Evolutionary conservation across 2,888 invertebrate species (phyloP).

Genomic region (Sinhomidia bicolor): DNA sequence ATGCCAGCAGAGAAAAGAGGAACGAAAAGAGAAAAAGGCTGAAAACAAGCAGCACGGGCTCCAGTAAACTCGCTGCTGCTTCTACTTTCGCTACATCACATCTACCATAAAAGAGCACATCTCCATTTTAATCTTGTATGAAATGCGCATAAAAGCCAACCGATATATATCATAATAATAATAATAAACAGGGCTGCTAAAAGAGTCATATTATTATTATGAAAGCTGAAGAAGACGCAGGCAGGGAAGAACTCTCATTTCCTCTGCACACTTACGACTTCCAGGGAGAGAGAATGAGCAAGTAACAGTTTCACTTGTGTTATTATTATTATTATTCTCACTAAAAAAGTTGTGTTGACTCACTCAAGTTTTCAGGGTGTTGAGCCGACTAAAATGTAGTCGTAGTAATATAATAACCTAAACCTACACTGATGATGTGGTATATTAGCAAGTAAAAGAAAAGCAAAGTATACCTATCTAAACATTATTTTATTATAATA

Average conservation of each 20-base stretch:
- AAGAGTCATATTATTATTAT: constrained; percentile 21
- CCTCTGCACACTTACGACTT: constrained; percentile 69
- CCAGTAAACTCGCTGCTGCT: background rate
- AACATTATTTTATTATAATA: too few species aligned
- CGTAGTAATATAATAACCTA: background rate
- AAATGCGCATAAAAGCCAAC: constrained; percentile 33
- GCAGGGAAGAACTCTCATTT: constrained; percentile 69
- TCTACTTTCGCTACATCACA: background rate
- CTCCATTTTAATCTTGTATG: constrained; percentile 34
- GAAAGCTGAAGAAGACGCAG: constrained; percentile 40
- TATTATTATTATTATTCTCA: constrained; percentile 26
- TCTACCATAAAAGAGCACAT: constrained; percentile 25
- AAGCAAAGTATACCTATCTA: background rate
- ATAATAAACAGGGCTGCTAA: constrained; percentile 38
- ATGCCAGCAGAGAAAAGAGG: constrained; percentile 4
- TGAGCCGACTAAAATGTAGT: constrained; percentile 17
- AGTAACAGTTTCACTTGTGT: constrained; percentile 60
- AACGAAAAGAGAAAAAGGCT: constrained; percentile 18
- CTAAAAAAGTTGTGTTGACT: constrained; percentile 45
- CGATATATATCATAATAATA: constrained; percentile 45
- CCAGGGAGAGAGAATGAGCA: constrained; percentile 62
- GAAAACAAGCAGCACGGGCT: constrained; percentile 49
- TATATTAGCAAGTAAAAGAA: background rate
- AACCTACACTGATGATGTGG: background rate
- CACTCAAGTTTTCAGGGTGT: constrained; percentile 33